These are phyloP conservation scores for Budorcas taxicolor DNA, from an alignment of 2,113 vertebrate genomes.

Conservation along the genomic window DNA sequence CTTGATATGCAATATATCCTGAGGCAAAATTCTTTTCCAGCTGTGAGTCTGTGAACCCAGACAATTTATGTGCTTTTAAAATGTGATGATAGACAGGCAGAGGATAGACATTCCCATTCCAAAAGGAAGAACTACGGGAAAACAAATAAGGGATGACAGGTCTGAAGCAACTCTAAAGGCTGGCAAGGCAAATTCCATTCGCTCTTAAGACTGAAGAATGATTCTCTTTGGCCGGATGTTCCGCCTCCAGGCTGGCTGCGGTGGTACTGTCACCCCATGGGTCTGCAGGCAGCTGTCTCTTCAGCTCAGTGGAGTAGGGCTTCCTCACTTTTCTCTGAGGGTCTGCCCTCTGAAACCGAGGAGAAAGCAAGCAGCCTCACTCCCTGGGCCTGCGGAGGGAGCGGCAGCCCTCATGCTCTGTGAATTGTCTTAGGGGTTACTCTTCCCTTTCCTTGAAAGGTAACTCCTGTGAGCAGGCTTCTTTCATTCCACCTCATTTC, in stretches of 20 bases:
- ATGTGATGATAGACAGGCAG: background rate
- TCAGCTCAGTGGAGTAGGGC: no score
- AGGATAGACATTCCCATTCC: background rate
- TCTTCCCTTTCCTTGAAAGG: background rate
- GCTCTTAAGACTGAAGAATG: background rate
- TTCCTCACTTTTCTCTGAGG: background rate
- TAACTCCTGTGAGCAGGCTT: background rate
- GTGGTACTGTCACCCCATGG: no score
- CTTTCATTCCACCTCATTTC: background rate
- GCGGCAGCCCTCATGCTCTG: no score
- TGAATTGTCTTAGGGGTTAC: background rate
- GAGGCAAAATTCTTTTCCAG: background rate
- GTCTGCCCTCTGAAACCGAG: background rate
- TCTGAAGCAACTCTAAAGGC: background rate
- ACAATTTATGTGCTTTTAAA: background rate
- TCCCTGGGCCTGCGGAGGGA: accelerated
- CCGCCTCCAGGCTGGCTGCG: background rate
- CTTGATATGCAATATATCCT: background rate
- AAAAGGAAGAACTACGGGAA: background rate
- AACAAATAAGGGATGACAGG: background rate
- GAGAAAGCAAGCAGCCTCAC: background rate
- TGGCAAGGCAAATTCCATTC: background rate
- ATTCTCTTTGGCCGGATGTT: background rate
- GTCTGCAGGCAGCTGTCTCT: no score
- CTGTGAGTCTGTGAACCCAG: background rate